Conservation (phyloP, 2,888 invertebrate genomes). For the Allophyes oxyacanthae region DNA sequence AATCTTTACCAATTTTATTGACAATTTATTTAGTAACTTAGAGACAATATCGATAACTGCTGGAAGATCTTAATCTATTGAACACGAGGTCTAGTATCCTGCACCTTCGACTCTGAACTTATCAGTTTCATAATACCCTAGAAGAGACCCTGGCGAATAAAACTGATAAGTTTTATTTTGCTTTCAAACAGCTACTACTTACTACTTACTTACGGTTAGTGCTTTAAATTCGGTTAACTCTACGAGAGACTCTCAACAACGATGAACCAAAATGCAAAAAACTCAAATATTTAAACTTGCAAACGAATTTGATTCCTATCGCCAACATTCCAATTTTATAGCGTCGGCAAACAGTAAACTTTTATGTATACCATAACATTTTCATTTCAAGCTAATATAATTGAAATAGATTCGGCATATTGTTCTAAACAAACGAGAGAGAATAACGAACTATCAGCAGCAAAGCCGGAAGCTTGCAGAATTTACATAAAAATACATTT, state of each 20-base stretch:
- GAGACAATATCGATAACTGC: too few species aligned
- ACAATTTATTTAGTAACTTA: too few species aligned
- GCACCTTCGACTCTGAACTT: too few species aligned
- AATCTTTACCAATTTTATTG: too few species aligned
- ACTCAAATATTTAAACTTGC: constrained; percentile 47
- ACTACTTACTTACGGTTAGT: neutral
- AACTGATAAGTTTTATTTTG: neutral
- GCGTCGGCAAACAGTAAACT: constrained; percentile 40
- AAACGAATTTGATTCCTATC: constrained; percentile 48
- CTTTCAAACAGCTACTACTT: constrained; percentile 5
- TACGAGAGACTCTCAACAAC: constrained; percentile 16
- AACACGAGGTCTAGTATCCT: too few species aligned
- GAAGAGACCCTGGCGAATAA: too few species aligned
- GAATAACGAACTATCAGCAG: constrained; percentile 23
- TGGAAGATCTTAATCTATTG: too few species aligned
- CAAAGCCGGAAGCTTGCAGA: too few species aligned
- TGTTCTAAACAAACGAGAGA: constrained; percentile 40
- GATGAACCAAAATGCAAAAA: constrained; percentile 39
- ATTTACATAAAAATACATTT: too few species aligned
- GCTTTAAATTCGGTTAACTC: constrained; percentile 40
- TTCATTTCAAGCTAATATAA: constrained; percentile 44
- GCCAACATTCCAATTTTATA: constrained; percentile 49
- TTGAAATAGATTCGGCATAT: constrained; percentile 30
- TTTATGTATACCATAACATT: constrained; percentile 53
- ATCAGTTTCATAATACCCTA: too few species aligned